These are phyloP conservation scores for Epinotia ramella DNA, from an alignment of 2,888 invertebrate species.

Conservation along the genomic window DNA sequence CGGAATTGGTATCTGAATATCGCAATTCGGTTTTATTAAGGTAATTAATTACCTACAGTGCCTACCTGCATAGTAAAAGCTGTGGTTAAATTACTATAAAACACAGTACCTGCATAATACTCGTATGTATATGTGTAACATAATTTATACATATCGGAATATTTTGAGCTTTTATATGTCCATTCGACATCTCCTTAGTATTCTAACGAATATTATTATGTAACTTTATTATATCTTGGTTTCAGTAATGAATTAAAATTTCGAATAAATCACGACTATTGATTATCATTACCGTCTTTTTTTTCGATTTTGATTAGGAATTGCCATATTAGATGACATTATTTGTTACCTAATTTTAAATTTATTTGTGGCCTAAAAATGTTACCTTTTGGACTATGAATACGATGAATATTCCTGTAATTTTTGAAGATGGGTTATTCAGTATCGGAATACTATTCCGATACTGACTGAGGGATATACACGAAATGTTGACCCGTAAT, in stretches of 20 bases:
- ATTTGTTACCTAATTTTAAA: too few relatives aligned
- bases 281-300: not conserved
- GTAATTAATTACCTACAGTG: constrained; percentile 32
- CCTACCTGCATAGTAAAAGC: constrained; percentile 20
- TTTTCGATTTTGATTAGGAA: not conserved
- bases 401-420: too few relatives aligned
- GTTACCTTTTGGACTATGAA: too few relatives aligned
- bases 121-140: not conserved
- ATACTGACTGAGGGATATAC: too few relatives aligned
- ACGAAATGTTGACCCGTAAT: not conserved
- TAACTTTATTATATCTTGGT: not conserved
- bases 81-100: constrained; percentile 3
- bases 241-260: not conserved
- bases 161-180: too few relatives aligned
- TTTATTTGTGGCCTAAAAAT: too few relatives aligned
- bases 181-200: too few relatives aligned
- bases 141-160: too few relatives aligned
- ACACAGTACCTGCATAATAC: not conserved
- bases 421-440: too few relatives aligned
- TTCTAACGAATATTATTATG: not conserved
- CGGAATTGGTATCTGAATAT: constrained; percentile 38
- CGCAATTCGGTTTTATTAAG: constrained; percentile 29
- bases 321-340: not conserved
- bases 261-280: not conserved
- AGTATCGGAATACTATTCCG: too few relatives aligned